A percentile compares a stretch with the other conserved stretches of the same genome.
Evolutionary conservation across 2,113 vertebrate genomes (phyloP).

Genomic region (Mustelus asterias): DNA sequence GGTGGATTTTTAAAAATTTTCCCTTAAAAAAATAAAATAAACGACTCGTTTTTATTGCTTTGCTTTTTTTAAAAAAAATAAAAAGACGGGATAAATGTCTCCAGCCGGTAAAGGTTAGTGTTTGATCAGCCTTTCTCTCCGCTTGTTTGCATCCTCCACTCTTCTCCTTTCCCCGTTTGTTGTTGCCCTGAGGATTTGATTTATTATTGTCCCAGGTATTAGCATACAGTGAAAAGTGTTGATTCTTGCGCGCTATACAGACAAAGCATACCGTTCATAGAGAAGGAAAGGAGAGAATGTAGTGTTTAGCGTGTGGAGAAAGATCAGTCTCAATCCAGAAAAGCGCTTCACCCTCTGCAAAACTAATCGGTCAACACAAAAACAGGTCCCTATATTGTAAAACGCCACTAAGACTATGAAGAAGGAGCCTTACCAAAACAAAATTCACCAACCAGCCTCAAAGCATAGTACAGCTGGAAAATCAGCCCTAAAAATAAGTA

Average conservation of each 20-base stretch:
- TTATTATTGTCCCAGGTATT: too few species aligned
- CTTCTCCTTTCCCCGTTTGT: neutral
- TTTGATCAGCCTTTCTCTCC: neutral
- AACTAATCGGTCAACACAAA: neutral
- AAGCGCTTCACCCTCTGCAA: neutral
- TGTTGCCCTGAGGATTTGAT: neutral
- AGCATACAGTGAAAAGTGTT: too few species aligned
- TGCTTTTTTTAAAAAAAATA: neutral
- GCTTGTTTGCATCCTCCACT: neutral
- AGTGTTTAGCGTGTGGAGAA: too few species aligned
- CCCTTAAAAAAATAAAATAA: neutral
- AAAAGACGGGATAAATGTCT: neutral
- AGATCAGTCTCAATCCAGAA: too few species aligned
- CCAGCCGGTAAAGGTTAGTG: neutral
- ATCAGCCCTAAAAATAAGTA: too few species aligned
- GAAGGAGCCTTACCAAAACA: neutral
- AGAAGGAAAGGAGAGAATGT: too few species aligned
- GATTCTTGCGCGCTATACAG: too few species aligned
- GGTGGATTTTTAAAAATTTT: too few species aligned
- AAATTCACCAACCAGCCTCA: neutral
- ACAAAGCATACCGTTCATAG: too few species aligned
- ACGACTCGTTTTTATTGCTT: neutral
- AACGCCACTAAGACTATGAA: too few species aligned
- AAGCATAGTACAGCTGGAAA: neutral
- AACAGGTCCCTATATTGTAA: too few species aligned